Conservation (phyloP, 2,888 invertebrate species). For the Hybos culiciformis region DNA sequence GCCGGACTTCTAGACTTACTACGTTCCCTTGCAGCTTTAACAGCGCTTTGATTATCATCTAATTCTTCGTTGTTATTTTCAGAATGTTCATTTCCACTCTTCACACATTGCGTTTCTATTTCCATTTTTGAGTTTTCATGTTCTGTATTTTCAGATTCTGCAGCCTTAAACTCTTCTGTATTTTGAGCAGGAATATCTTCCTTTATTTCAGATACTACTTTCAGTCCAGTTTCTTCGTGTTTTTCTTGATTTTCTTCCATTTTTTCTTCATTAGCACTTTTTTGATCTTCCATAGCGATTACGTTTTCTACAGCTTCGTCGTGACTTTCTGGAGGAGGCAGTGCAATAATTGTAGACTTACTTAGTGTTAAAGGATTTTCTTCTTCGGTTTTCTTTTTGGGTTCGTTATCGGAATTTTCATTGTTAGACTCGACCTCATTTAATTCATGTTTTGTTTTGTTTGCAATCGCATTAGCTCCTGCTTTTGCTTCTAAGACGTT, state of each 20-base stretch:
- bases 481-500: slow-evolving; percentile 69
- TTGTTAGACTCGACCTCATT: not conserved
- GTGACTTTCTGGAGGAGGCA: slow-evolving; percentile 7
- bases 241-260: not conserved
- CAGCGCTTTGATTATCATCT: not conserved
- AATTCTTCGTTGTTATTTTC: not conserved
- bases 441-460: not conserved
- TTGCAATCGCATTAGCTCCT: slow-evolving; percentile 36
- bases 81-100: not conserved
- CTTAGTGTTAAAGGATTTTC: not conserved
- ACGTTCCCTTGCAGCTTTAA: not conserved
- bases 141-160: not conserved
- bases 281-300: not conserved
- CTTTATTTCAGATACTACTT: not conserved
- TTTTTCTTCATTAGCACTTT: not conserved
- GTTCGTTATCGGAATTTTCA: not conserved
- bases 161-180: not conserved
- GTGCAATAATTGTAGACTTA: slow-evolving; percentile 1
- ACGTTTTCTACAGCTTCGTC: not conserved
- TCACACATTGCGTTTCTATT: not conserved
- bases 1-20: not conserved
- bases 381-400: not conserved
- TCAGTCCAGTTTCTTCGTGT: not conserved
- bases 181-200: not conserved
- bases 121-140: not conserved